A percentile compares a stretch with the other conserved stretches of the same genome.
These are phyloP conservation scores for Anas georgica DNA, from an alignment of 2,797 vertebrate species.

Conservation along the genomic window DNA sequence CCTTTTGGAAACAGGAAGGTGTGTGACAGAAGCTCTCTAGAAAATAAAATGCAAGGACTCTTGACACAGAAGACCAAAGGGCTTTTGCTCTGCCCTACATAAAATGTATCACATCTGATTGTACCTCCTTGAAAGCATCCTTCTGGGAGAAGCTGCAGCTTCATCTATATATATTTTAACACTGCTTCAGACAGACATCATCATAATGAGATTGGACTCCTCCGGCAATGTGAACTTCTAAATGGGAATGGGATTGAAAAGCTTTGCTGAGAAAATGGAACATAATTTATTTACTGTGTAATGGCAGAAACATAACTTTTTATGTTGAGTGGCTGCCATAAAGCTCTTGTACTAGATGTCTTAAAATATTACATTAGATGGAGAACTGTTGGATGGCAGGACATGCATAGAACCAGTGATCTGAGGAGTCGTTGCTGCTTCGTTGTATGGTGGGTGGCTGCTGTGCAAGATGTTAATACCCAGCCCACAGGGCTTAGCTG, in stretches of 20 bases:
- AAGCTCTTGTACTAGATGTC: background rate
- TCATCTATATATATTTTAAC: background rate
- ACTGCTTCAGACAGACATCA: background rate
- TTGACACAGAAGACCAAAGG: background rate
- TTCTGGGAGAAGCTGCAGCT: background rate
- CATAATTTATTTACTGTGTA: background rate
- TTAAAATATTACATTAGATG: background rate
- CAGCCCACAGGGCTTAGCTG: background rate
- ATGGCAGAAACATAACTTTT: background rate
- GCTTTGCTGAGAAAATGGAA: background rate
- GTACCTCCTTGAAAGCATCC: background rate
- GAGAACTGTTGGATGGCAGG: background rate
- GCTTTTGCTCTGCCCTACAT: background rate
- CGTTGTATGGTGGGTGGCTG: background rate
- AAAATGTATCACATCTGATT: background rate
- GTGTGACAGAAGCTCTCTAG: background rate
- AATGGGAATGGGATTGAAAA: background rate
- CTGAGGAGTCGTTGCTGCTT: too few species aligned
- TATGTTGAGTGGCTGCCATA: background rate
- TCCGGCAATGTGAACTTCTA: background rate
- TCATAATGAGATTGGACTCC: background rate
- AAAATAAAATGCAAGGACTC: background rate
- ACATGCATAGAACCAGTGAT: background rate
- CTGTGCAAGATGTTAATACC: accelerated
- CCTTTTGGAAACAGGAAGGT: background rate